These are phyloP conservation scores for Gallirallus australis DNA, from an alignment of 2,797 vertebrate genomes.

Conservation along the genomic window DNA sequence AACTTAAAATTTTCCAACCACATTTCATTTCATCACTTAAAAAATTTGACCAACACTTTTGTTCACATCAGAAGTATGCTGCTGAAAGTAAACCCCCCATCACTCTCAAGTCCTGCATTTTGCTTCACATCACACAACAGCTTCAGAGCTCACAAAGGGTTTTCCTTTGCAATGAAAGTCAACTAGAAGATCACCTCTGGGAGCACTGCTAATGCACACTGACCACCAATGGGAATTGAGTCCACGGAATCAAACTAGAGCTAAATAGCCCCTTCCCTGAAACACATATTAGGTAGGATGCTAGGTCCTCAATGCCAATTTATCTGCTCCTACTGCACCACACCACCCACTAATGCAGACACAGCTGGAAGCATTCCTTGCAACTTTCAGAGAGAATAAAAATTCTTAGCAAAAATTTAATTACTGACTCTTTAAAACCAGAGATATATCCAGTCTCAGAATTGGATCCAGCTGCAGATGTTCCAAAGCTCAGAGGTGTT, in stretches of 20 bases:
- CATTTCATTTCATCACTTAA: background rate
- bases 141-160: background rate
- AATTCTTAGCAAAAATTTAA: background rate
- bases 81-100: background rate
- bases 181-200: background rate
- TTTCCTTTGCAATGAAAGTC: background rate
- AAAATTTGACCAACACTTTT: background rate
- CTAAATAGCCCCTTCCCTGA: background rate
- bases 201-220: background rate
- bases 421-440: background rate
- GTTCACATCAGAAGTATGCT: background rate
- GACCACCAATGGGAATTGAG: background rate
- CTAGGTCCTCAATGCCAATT: background rate
- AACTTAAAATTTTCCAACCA: background rate
- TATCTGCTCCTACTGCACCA: background rate
- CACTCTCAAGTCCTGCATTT: background rate
- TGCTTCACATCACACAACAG: background rate
- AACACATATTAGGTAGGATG: background rate
- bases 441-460: background rate
- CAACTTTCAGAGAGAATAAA: background rate
- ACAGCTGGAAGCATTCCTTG: background rate
- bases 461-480: background rate
- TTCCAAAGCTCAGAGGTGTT: background rate
- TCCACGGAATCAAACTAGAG: background rate
- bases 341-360: fast-evolving